phyloP scores from a whole-genome alignment of 2,797 vertebrate genomes.

The Orestias chungarensis region DNA sequence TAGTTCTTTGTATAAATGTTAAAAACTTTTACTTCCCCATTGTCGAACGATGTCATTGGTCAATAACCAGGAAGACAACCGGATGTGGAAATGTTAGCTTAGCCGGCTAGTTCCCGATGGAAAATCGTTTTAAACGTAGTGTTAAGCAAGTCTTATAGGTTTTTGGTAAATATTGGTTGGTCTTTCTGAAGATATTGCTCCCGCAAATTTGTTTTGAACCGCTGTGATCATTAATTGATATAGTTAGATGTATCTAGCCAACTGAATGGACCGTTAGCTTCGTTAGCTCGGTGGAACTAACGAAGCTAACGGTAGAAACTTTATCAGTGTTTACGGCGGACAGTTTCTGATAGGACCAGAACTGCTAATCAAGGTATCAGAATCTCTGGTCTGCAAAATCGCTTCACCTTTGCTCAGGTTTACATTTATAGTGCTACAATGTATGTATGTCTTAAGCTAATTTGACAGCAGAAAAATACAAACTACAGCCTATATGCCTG shows the following conservation, averaged over 20 bases:
- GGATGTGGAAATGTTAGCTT: too few species aligned
- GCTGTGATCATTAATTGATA: not conserved
- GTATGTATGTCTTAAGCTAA: too few species aligned
- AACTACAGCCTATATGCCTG: not conserved
- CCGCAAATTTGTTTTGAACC: not conserved
- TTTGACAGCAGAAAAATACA: not conserved
- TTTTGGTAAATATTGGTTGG: too few species aligned
- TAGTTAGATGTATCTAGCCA: too few species aligned
- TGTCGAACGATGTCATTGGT: too few species aligned
- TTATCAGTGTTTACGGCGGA: not conserved
- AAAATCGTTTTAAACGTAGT: too few species aligned
- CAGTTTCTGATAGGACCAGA: not conserved
- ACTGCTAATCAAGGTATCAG: not conserved
- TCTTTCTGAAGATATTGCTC: not conserved
- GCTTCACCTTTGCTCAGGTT: not conserved
- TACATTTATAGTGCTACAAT: not conserved
- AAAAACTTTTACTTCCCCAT: too few species aligned
- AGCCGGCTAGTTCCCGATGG: too few species aligned
- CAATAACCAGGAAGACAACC: too few species aligned
- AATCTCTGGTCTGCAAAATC: not conserved
- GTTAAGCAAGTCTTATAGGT: too few species aligned
- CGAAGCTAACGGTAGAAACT: not conserved
- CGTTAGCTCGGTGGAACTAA: not conserved
- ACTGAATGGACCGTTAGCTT: not conserved
- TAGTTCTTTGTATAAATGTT: too few species aligned